Conservation (phyloP, 2,888 invertebrate genomes). For the Tetranychus piercei region DNA sequence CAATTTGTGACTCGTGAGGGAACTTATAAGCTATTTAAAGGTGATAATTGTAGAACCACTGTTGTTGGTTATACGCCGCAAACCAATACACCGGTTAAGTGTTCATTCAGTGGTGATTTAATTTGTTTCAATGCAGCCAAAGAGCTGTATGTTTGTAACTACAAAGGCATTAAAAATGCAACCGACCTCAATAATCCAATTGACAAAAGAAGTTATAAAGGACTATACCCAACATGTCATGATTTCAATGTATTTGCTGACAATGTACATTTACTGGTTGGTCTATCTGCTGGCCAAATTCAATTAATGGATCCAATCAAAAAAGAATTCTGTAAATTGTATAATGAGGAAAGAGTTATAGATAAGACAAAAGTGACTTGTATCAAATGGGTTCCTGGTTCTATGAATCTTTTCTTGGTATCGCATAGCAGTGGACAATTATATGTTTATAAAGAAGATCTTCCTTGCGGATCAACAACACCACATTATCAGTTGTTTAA, state of each 20-base stretch:
- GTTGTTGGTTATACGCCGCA: constrained; percentile 61
- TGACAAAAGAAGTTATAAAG: constrained; percentile 95
- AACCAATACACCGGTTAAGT: constrained; percentile 60
- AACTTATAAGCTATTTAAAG: constrained; percentile 83
- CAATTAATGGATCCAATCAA: constrained; percentile 91
- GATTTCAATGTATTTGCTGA: constrained; percentile 74
- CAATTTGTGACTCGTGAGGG: constrained; percentile 95
- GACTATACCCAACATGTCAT: constrained; percentile 95
- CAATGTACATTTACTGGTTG: constrained; percentile 73
- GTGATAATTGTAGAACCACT: constrained; percentile 84
- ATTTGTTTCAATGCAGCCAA: constrained; percentile 97
- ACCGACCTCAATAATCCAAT: constrained; percentile 88
- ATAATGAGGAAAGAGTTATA: constrained; percentile 91
- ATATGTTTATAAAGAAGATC: constrained; percentile 91
- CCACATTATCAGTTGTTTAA: constrained; percentile 90
- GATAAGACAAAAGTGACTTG: constrained; percentile 90
- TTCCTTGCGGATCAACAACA: constrained; percentile 67
- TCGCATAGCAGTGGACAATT: constrained; percentile 89
- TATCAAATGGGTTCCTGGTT: constrained; percentile 90
- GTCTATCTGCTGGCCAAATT: constrained; percentile 94
- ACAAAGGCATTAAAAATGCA: constrained; percentile 87
- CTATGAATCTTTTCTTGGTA: constrained; percentile 76
- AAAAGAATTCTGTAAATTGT: constrained; percentile 84
- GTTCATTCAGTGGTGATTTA: constrained; percentile 38
- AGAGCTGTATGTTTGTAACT: constrained; percentile 91